These are phyloP conservation scores for Mustelus asterias DNA, from an alignment of 2,113 vertebrate genomes.

Conservation along the genomic window DNA sequence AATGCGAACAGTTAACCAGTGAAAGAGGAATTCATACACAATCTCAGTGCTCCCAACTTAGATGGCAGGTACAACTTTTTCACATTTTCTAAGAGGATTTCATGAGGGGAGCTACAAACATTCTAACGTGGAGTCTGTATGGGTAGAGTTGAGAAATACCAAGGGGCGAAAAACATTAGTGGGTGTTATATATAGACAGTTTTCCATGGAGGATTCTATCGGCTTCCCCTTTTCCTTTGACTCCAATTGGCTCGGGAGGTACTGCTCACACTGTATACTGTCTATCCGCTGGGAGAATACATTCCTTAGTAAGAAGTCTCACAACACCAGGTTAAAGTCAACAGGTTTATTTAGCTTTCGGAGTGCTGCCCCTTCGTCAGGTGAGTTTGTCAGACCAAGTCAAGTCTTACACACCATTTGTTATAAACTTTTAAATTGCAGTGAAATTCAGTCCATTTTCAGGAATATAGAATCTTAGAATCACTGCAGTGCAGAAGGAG, in stretches of 20 bases:
- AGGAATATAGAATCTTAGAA: background rate
- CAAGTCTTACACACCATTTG: background rate
- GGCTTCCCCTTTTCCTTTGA: background rate
- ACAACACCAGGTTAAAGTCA: no score
- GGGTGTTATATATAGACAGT: background rate
- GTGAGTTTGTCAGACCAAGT: no score
- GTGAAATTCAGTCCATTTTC: background rate
- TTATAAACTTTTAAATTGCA: conserved; percentile 8
- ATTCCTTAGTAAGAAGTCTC: no score
- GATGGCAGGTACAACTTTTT: background rate
- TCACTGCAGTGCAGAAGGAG: no score
- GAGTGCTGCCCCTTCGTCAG: no score
- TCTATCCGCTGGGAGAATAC: background rate
- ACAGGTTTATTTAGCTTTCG: no score
- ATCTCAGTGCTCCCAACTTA: background rate
- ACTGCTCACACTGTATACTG: background rate
- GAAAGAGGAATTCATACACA: background rate
- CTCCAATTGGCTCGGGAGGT: background rate
- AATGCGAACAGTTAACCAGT: background rate
- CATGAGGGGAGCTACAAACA: background rate
- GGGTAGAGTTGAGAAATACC: no score
- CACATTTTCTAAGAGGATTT: background rate
- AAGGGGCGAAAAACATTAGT: no score
- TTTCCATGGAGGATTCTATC: background rate
- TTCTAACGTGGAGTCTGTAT: no score